Percentiles rank a stretch among this genome's conserved stretches.
These are phyloP conservation scores for human DNA, from an alignment of 2,113 vertebrate species.

Conservation along the genomic window GRCh38 chr2:59819501-59820000, in stretches of 20 bases:
- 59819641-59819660: conserved; percentile 92
- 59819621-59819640: conserved; percentile 88
- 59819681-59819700: conserved; percentile 88
- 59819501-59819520: conserved; percentile 87
- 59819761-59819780: conserved; percentile 89
- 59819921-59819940: conserved; percentile 91
- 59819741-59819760: conserved; percentile 89
- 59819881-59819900: conserved; percentile 86
- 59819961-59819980: conserved; percentile 94
- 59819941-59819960: conserved; percentile 92
- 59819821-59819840: conserved; percentile 86
- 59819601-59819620: conserved; percentile 91
- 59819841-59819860: conserved; percentile 89
- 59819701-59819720: conserved; percentile 85
- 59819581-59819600: conserved; percentile 88
- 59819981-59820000: conserved; percentile 88
- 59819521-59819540: conserved; percentile 90
- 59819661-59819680: conserved; percentile 86
- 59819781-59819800: conserved; percentile 82
- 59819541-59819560: conserved; percentile 89
- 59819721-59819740: conserved; percentile 86
- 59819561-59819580: conserved; percentile 89
- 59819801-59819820: conserved; percentile 85
- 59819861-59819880: conserved; percentile 86
- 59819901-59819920: conserved; percentile 89